Base-by-base conservation (phyloP, 2,113 vertebrate genomes). In the Eidolon helvum region DNA sequence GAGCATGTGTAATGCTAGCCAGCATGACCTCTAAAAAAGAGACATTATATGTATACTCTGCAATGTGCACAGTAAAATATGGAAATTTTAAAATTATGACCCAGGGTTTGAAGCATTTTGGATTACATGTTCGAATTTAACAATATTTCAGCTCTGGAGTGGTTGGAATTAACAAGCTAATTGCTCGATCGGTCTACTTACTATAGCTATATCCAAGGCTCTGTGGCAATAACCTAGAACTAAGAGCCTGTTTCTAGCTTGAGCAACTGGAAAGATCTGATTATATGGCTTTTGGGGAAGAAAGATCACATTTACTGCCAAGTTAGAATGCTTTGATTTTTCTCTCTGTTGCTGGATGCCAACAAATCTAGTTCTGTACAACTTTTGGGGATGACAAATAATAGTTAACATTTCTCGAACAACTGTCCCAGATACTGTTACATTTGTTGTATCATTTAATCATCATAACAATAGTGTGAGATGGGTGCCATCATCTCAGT, bases 261-360 rank as follows among this genome's bases (percentile, higher is more conserved):
- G 30, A 53, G 50, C 40, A 59, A 69, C 0, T 5, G 33, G 72
- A 77, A 94, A 63, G 21, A 35, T 96, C 16, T 14, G 53, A 93
- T 79, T 89, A 50, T 30, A 10, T 55, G 59, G 83, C 18, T 78
- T 90, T 68, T 10, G 82, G n/a, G 19, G 24, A 53, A 85, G 59
- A 53, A 87, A 82, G 53, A 91, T 69, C 55, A 89, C 0, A 94
- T 96, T 87, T 93, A 66, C 83, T 92, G 91, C 14, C 48, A 90
- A 96, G 88, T 63, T 53, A 85, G 4, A 96, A 87, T 38, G 22
- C 66, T 35, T n/a, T 96, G 92, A 89, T 53, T 78, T 90, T 75
- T 38, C 45, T 85, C 71, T 68, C 26, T 94, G 18, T 71, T 95
- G 26, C 55, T 59, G 14, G 16, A 82, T 97, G 87, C 12, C 77